phyloP scores from a whole-genome alignment of 2,113 vertebrate genomes.

The human region DNA sequence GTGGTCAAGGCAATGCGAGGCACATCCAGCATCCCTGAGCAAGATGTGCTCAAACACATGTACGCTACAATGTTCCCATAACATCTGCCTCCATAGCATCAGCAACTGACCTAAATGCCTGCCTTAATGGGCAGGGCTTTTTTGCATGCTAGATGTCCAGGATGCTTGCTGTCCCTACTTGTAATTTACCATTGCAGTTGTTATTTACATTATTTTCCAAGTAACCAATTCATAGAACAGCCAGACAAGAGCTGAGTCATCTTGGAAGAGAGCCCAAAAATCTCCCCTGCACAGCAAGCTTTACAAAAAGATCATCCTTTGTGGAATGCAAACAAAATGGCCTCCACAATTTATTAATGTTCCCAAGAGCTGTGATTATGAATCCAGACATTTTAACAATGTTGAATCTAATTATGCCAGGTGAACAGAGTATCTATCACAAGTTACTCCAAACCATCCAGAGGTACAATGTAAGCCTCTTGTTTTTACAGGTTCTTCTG shows the following conservation, averaged over 20 bases:
- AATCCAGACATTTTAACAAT: constrained; percentile 26
- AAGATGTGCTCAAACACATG: background rate
- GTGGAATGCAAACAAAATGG: constrained; percentile 49
- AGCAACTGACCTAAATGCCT: background rate
- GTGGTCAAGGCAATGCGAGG: background rate
- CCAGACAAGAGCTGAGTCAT: constrained; percentile 73
- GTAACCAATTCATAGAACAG: constrained; percentile 60
- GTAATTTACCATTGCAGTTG: constrained; percentile 56
- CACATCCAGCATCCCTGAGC: background rate
- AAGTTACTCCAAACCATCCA: background rate
- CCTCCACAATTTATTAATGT: constrained; percentile 31
- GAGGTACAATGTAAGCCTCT: background rate
- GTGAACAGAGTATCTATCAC: background rate
- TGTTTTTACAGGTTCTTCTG: background rate
- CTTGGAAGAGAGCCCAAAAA: constrained; percentile 58
- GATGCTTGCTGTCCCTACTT: background rate
- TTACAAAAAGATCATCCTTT: constrained; percentile 56
- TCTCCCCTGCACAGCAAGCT: constrained; percentile 54
- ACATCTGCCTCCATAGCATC: background rate
- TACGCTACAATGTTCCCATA: background rate
- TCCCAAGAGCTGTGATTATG: constrained; percentile 36
- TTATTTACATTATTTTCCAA: constrained; percentile 71
- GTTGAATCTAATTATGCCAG: background rate
- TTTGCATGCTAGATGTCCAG: background rate
- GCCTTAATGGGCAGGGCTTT: background rate